Evolutionary conservation across 2,113 vertebrate genomes (phyloP).

Genomic region (Gobiocypris rarus): DNA sequence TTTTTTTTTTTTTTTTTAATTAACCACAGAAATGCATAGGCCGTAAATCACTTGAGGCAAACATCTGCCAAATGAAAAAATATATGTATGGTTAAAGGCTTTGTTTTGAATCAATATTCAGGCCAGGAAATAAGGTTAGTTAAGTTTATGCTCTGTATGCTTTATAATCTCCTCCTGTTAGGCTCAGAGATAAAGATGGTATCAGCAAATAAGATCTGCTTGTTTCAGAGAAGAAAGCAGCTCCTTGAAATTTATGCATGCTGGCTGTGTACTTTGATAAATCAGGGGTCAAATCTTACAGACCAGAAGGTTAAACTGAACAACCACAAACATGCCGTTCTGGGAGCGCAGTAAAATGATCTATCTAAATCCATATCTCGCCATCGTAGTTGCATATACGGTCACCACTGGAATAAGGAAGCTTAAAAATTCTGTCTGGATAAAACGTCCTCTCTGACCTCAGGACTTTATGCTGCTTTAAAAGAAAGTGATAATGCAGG

Average conservation of each 20-base stretch:
- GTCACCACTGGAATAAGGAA: conserved; percentile 14
- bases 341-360: conserved; percentile 20
- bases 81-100: neutral
- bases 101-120: conserved; percentile 5
- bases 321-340: conserved; percentile 33
- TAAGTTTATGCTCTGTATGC: neutral
- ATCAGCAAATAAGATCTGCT: conserved; percentile 17
- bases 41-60: neutral
- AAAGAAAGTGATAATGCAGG: neutral
- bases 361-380: conserved; percentile 33
- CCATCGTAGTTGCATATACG: neutral
- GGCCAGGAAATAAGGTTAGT: neutral
- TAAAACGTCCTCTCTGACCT: conserved; percentile 26
- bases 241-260: conserved; percentile 6
- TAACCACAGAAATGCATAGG: neutral
- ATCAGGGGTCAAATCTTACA: conserved; percentile 27
- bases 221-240: conserved; percentile 21
- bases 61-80: neutral
- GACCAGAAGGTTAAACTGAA: conserved; percentile 27
- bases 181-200: neutral
- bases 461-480: conserved; percentile 31
- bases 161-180: neutral
- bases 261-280: conserved; percentile 25
- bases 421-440: conserved; percentile 6
- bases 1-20: neutral